These are phyloP conservation scores for Metridium senile DNA, from an alignment of 92 coral and sea anemone genomes.

Conservation along the genomic window DNA sequence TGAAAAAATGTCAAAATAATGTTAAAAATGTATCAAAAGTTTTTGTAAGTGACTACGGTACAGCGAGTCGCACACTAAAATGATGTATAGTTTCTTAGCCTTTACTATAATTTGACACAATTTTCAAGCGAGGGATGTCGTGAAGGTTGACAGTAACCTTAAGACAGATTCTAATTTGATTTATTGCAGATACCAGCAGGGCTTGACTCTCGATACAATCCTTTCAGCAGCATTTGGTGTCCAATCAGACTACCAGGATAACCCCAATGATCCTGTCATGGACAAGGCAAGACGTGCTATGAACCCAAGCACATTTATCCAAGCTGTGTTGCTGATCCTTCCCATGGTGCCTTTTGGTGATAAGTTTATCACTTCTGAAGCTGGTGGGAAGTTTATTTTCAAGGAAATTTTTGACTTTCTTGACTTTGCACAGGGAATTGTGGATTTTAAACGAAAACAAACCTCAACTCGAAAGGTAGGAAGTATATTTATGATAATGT, in stretches of 20 bases:
- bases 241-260: slow-evolving; percentile 1
- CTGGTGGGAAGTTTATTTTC: neutral
- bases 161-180: too few species aligned
- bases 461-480: neutral
- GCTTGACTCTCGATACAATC: slow-evolving; percentile 12
- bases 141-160: too few species aligned
- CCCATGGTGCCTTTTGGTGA: slow-evolving; percentile 31
- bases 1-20: too few species aligned
- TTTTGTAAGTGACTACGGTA: too few species aligned
- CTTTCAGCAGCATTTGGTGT: slow-evolving; percentile 21
- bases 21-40: too few species aligned
- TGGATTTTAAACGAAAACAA: slow-evolving; percentile 14
- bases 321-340: slow-evolving; percentile 3
- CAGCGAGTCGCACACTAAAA: too few species aligned
- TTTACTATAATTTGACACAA: too few species aligned
- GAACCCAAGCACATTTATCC: slow-evolving; percentile 6
- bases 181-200: slow-evolving; percentile 64
- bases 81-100: too few species aligned
- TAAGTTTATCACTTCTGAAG: neutral
- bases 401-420: neutral
- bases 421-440: slow-evolving; percentile 17
- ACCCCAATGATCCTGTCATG: slow-evolving; percentile 19
- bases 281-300: neutral
- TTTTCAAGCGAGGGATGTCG: too few species aligned
- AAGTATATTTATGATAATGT: neutral